phyloP scores from a whole-genome alignment of 2,888 invertebrate species.

The Chalcis sispes region DNA sequence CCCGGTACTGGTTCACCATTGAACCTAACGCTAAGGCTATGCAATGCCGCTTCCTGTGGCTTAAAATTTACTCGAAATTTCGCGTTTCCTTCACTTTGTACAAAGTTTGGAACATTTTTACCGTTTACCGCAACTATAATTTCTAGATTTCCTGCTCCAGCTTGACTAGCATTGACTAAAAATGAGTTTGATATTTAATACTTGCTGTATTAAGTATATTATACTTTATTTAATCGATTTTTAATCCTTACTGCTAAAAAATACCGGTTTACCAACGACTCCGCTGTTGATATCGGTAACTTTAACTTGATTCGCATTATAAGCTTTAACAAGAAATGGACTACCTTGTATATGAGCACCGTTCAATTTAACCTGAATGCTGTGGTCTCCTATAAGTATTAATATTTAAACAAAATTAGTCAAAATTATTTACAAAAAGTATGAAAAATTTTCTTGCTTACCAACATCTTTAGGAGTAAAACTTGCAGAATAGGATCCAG shows the following conservation, averaged over 20 bases:
- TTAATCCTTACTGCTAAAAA: constrained; percentile 89
- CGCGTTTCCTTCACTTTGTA: constrained; percentile 97
- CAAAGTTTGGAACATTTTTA: constrained; percentile 98
- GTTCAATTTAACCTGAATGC: constrained; percentile 85
- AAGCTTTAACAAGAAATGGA: constrained; percentile 96
- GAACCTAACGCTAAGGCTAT: constrained; percentile 92
- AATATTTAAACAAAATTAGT: not conserved
- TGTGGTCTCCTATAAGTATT: constrained; percentile 84
- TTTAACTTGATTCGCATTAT: constrained; percentile 95
- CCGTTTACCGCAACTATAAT: constrained; percentile 98
- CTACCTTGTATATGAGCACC: constrained; percentile 94
- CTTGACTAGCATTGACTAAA: constrained; percentile 95
- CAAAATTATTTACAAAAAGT: not conserved
- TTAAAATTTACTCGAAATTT: constrained; percentile 96
- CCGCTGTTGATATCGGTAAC: constrained; percentile 95
- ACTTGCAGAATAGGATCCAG: constrained; percentile 89
- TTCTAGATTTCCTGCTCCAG: constrained; percentile 96
- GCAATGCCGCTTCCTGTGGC: constrained; percentile 94
- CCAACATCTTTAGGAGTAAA: constrained; percentile 94
- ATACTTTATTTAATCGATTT: too few relatives aligned
- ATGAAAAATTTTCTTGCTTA: constrained; percentile 65
- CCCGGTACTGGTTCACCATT: constrained; percentile 85
- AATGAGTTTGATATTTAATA: constrained; percentile 68
- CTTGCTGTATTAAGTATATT: too few relatives aligned
- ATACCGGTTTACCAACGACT: constrained; percentile 93